Percentiles rank a stretch among this genome's conserved stretches.
phyloP scores from a whole-genome alignment of 2,113 vertebrate genomes.

The Beaufortia kweichowensis region DNA sequence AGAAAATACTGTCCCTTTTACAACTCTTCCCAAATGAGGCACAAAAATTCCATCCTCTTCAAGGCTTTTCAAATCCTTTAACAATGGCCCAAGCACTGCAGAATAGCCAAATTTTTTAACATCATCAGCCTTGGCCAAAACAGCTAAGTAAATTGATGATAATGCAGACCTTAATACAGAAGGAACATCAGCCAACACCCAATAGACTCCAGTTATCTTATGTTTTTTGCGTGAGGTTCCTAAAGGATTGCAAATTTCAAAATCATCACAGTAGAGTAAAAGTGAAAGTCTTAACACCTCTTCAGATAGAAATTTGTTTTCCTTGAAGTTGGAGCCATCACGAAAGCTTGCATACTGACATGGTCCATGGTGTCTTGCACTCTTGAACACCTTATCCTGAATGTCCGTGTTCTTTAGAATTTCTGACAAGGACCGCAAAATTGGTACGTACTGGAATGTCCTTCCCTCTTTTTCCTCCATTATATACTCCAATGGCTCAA shows the following conservation, averaged over 20 bases:
- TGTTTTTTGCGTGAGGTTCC: slow-evolving; percentile 45
- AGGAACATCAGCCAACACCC: slow-evolving; percentile 45
- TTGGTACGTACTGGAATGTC: slow-evolving; percentile 54
- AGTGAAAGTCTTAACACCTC: slow-evolving; percentile 48
- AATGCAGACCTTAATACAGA: slow-evolving; percentile 47
- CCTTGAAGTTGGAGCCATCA: slow-evolving; percentile 49
- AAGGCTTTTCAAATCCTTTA: slow-evolving; percentile 54
- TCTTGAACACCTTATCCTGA: slow-evolving; percentile 31
- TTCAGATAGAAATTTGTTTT: slow-evolving; percentile 41
- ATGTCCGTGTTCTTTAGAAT: slow-evolving; percentile 49
- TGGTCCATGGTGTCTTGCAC: not conserved
- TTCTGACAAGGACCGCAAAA: slow-evolving; percentile 53
- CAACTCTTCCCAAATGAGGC: slow-evolving; percentile 34
- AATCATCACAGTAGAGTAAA: slow-evolving; percentile 51
- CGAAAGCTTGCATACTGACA: slow-evolving; percentile 42
- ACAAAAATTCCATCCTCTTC: slow-evolving; percentile 51
- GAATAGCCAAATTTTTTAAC: slow-evolving; percentile 42
- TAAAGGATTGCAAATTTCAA: slow-evolving; percentile 52
- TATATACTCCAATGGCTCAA: slow-evolving; percentile 54
- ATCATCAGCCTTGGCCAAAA: slow-evolving; percentile 52
- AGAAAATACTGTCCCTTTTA: slow-evolving; percentile 53
- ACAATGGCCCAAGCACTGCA: slow-evolving; percentile 40
- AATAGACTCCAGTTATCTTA: slow-evolving; percentile 44
- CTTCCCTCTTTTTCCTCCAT: slow-evolving; percentile 44
- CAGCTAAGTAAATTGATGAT: slow-evolving; percentile 43